Conservation (phyloP, 2,113 vertebrate species). For the Trichechus manatus region DNA sequence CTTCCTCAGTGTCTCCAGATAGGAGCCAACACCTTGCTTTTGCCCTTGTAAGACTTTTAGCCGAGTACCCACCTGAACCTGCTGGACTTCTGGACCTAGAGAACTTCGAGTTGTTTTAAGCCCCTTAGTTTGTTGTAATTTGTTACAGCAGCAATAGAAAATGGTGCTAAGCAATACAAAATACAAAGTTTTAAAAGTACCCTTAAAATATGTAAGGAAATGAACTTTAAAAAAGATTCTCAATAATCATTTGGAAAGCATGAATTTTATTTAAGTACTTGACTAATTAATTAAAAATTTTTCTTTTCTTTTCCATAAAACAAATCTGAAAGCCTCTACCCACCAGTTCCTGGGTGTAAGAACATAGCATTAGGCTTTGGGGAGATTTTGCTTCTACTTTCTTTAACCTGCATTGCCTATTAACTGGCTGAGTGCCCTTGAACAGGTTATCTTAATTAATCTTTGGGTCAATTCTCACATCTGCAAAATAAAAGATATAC, state of each 20-base stretch:
- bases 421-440: neutral
- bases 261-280: neutral
- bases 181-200: neutral
- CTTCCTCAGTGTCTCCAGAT: neutral
- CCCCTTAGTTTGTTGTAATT: neutral
- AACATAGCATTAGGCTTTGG: too few relatives aligned
- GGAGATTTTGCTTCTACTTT: neutral
- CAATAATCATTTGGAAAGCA: conserved; percentile 7
- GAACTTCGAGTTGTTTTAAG: neutral
- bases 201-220: neutral
- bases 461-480: neutral
- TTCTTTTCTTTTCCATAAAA: conserved; percentile 17
- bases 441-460: neutral
- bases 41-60: neutral
- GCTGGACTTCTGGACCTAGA: neutral
- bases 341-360: neutral
- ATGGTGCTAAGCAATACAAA: neutral
- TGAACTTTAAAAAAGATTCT: neutral
- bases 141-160: neutral
- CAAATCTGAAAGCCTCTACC: neutral
- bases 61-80: neutral
- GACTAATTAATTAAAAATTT: neutral
- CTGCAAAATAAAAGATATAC: neutral
- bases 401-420: neutral
- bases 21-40: neutral